Evolutionary conservation across 1,140 invertebrate genomes (phyloP).

Genomic region (Pseudomyrmex gracilis): DNA sequence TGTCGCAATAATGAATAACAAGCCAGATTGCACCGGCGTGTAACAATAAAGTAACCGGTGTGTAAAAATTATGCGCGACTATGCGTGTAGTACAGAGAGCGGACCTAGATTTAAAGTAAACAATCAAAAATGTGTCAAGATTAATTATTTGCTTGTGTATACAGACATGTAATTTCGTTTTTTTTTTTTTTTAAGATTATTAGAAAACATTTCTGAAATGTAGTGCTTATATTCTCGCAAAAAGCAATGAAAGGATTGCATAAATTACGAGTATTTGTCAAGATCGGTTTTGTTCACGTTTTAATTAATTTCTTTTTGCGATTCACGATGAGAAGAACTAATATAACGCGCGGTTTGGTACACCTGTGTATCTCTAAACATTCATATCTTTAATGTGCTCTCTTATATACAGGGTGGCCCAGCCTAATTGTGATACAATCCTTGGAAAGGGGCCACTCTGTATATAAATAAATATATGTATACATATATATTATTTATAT

Average conservation of each 20-base stretch:
- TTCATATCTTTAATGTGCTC: not conserved
- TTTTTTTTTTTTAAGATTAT: slow-evolving; percentile 17
- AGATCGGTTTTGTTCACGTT: not conserved
- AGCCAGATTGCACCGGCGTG: slow-evolving; percentile 82
- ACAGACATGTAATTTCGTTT: not conserved
- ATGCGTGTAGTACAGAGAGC: slow-evolving; percentile 55
- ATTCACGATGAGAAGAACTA: not conserved
- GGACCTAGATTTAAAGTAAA: slow-evolving; percentile 60
- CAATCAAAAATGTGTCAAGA: slow-evolving; percentile 62
- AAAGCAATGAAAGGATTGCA: not conserved
- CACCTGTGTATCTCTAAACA: slow-evolving; percentile 17
- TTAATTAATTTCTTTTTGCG: not conserved
- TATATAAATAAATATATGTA: slow-evolving; percentile 65
- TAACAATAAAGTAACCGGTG: slow-evolving; percentile 78
- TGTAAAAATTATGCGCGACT: slow-evolving; percentile 59
- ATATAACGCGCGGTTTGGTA: not conserved
- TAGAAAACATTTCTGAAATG: slow-evolving; percentile 26
- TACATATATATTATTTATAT: slow-evolving; percentile 16
- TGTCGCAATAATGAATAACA: slow-evolving; percentile 84
- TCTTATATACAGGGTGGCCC: no score
- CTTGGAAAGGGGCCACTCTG: not conserved
- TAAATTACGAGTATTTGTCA: not conserved
- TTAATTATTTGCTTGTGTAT: slow-evolving; percentile 13
- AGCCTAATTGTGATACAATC: no score
- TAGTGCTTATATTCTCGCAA: not conserved